Evolutionary conservation across 1,140 invertebrate genomes (phyloP), one percentile per base, ranked within the genome.

Genomic region (Leptonema lineaticorne): DNA sequence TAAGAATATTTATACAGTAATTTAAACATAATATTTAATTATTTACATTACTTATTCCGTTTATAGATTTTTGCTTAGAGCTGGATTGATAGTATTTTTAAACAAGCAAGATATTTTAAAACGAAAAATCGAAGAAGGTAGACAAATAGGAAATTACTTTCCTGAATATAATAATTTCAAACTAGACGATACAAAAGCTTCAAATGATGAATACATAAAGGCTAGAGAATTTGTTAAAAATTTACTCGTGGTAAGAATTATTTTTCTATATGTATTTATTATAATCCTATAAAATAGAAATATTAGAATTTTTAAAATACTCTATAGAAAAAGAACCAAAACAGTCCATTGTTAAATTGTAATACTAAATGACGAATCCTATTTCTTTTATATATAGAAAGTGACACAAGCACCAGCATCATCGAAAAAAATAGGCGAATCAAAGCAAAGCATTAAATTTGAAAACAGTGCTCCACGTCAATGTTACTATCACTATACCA

Each of bases 81-180:
- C 90, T 8, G 91, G 90, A 2, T 79, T 92, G 14, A 91, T 94
- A 48, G 83, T 93, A 0, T 93, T 93, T 77, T 80, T 93, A 9
- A 93, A 93, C 79, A 93, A 93, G 76, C 91, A 92, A 76, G 92
- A 94, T 77, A 80, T 92, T 2, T 78, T 94, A 33, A 82, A 88
- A 73, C 83, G 85, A 16, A 94, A 93, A 78, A 83, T 92, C 24
- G 75, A 83, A 24, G 83, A 84, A 33, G 89, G 90, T n/a, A 82
- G 82, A 67, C 79, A 78, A 53, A 83, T 91, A 48, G 84, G 80
- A 6, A 78, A 84, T 1, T 87, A 90, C 77, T 91, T 90, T 78
- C 88, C 88, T 1, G 81, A 88, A 29, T 92, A 87, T 73, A 70
- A 77, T 27, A 69, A 82, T 18, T 91, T 85, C 74, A 76, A 75